A percentile compares a stretch with the other conserved stretches of the same genome.
Conservation (phyloP, 2,888 invertebrate species). For the Drosophila peninsularis region DNA sequence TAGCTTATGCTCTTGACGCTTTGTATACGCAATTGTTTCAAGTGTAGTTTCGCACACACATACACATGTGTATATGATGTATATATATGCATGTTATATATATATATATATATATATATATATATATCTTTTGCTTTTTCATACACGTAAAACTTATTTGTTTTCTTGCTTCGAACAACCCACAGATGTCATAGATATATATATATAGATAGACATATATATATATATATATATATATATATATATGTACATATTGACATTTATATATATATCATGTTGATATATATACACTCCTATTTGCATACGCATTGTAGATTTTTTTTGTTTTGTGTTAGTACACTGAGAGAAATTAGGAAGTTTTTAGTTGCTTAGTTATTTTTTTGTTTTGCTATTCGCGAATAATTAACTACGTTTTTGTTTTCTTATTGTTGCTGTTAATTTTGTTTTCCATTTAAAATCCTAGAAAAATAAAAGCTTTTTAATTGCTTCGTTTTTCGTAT, state of each 20-base stretch:
- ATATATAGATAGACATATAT: conserved; percentile 8
- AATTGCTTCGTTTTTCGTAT: conserved; percentile 79
- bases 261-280: background rate
- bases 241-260: background rate
- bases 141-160: conserved; percentile 48
- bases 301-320: conserved; percentile 41
- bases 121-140: conserved; percentile 31
- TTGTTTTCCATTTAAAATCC: conserved; percentile 71
- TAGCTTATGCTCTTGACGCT: conserved; percentile 21
- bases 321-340: conserved; percentile 72
- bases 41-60: conserved; percentile 17
- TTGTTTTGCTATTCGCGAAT: conserved; percentile 12
- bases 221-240: background rate
- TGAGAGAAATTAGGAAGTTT: conserved; percentile 84
- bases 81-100: no score
- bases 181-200: conserved; percentile 39
- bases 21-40: conserved; percentile 45
- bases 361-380: conserved; percentile 41
- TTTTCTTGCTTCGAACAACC: conserved; percentile 46
- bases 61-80: background rate
- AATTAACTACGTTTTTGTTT: conserved; percentile 16
- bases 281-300: background rate
- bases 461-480: conserved; percentile 83
- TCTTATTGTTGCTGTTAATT: conserved; percentile 29
- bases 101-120: no score